Evolutionary conservation across 2,113 vertebrate species (phyloP).

Genomic region (Hystrix cristata): DNA sequence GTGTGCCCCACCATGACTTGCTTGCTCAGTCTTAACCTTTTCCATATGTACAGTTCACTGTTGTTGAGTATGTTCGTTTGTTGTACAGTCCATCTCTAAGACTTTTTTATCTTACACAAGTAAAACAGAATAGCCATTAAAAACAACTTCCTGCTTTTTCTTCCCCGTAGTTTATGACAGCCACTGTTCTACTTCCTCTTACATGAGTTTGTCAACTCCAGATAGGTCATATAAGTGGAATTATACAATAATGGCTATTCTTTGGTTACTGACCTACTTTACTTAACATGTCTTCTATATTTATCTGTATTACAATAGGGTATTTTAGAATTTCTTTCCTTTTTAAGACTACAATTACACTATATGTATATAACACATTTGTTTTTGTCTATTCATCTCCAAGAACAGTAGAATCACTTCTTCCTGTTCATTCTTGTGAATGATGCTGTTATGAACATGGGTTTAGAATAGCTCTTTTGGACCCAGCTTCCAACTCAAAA

Average conservation of each 20-base stretch:
- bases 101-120: slow-evolving; percentile 30
- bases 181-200: not conserved
- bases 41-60: not conserved
- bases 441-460: not conserved
- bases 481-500: not conserved
- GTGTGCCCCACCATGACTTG: not conserved
- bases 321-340: not conserved
- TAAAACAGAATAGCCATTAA: not conserved
- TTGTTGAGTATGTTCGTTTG: slow-evolving; percentile 9
- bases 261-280: slow-evolving; percentile 24
- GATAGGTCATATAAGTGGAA: not conserved
- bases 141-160: not conserved
- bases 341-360: not conserved
- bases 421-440: not conserved
- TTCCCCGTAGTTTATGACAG: not conserved
- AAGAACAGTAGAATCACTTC: not conserved
- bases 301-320: not conserved
- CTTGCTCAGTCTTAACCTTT: not conserved
- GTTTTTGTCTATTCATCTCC: not conserved
- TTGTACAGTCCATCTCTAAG: not conserved
- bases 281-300: not conserved
- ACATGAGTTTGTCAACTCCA: not conserved
- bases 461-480: not conserved
- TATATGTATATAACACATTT: not conserved
- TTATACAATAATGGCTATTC: not conserved